phyloP scores from a whole-genome alignment of 2,888 invertebrate genomes.

The Stictocephala bisonia region DNA sequence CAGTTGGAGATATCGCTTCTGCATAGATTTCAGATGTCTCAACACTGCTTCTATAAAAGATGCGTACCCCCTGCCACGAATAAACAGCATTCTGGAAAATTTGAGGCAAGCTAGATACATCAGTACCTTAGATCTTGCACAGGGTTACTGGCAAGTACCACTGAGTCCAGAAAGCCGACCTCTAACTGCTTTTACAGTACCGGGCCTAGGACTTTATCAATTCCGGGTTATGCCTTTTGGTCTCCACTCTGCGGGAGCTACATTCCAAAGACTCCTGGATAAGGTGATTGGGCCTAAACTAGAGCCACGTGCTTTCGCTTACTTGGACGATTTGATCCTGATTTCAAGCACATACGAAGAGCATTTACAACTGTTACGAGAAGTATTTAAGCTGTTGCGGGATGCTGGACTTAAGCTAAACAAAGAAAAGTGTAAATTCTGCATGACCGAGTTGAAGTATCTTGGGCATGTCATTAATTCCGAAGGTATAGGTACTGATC shows the following conservation, averaged over 20 bases:
- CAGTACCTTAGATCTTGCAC: slow-evolving; percentile 50
- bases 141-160: slow-evolving; percentile 53
- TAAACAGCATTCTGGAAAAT: slow-evolving; percentile 49
- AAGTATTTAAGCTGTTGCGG: slow-evolving; percentile 49
- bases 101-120: slow-evolving; percentile 53
- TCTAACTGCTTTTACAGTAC: slow-evolving; percentile 55
- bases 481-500: slow-evolving; percentile 52
- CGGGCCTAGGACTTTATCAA: slow-evolving; percentile 49
- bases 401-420: slow-evolving; percentile 55
- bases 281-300: slow-evolving; percentile 58
- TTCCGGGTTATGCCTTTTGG: slow-evolving; percentile 59
- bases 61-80: slow-evolving; percentile 51
- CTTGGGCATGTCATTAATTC: slow-evolving; percentile 57
- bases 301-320: slow-evolving; percentile 28
- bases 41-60: slow-evolving; percentile 51
- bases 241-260: slow-evolving; percentile 58
- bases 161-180: slow-evolving; percentile 42
- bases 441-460: slow-evolving; percentile 51
- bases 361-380: slow-evolving; percentile 51
- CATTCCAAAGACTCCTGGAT: slow-evolving; percentile 60
- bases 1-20: slow-evolving; percentile 51
- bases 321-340: slow-evolving; percentile 27
- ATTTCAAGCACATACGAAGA: slow-evolving; percentile 49
- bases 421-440: slow-evolving; percentile 56
- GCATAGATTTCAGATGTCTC: slow-evolving; percentile 49